A percentile compares a stretch with the other conserved stretches of the same genome.
Conservation (phyloP, 1,140 invertebrate genomes). For the Drosophila repletoides region DNA sequence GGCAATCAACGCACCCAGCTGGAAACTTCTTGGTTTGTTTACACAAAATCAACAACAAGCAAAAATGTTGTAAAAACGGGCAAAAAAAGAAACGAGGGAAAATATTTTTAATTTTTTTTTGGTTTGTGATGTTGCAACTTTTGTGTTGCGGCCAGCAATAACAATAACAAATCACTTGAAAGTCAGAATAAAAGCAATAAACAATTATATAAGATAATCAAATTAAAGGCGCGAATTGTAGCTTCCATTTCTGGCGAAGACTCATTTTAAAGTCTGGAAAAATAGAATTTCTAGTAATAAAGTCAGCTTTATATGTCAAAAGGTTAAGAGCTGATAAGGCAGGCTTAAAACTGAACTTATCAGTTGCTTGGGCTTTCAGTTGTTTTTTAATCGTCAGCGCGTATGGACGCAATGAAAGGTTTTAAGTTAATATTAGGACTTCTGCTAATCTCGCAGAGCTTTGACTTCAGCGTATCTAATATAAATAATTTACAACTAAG, state of each 20-base stretch:
- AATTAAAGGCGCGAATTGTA: too few relatives aligned
- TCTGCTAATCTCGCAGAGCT: neutral
- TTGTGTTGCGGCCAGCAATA: neutral
- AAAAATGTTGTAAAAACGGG: neutral
- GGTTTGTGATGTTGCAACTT: slow-evolving; percentile 15
- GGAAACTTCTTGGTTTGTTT: slow-evolving; percentile 74
- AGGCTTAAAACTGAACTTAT: neutral
- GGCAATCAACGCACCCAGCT: slow-evolving; percentile 74
- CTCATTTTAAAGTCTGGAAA: too few relatives aligned
- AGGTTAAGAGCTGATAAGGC: neutral
- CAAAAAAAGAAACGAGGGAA: neutral
- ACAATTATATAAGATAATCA: too few relatives aligned
- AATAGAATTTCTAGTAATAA: too few relatives aligned
- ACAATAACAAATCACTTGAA: neutral
- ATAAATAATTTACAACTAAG: neutral
- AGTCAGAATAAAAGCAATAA: neutral
- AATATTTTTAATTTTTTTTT: neutral
- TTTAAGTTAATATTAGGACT: neutral
- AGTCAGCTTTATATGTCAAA: neutral
- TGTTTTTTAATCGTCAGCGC: neutral
- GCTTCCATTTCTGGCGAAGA: too few relatives aligned
- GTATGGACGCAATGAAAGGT: neutral
- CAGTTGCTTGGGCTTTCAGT: neutral
- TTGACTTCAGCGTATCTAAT: neutral
- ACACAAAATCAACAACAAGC: slow-evolving; percentile 20